phyloP scores from a whole-genome alignment of 2,113 vertebrate genomes.

The Petroica traversi region DNA sequence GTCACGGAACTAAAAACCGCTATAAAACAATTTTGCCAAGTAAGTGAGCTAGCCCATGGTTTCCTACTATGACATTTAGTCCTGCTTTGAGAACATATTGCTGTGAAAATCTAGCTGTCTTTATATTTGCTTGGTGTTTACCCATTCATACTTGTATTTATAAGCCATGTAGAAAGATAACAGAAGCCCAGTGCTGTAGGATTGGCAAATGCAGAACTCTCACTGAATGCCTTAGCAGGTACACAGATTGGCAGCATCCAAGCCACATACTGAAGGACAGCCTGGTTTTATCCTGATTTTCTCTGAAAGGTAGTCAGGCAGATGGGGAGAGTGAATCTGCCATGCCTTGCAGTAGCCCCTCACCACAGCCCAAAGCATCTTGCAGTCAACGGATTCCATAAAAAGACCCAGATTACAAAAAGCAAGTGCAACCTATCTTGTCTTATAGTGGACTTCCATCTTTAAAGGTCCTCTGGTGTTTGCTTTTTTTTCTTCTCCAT shows the following conservation, averaged over 20 bases:
- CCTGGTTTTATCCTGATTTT: background rate
- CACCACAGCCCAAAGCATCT: background rate
- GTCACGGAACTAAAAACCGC: conserved; percentile 94
- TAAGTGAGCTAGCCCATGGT: conserved; percentile 75
- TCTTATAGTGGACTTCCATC: background rate
- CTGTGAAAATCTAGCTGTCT: background rate
- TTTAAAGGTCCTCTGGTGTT: background rate
- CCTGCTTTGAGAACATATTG: background rate
- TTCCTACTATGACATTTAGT: background rate
- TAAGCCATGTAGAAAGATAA: background rate
- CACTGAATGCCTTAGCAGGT: background rate
- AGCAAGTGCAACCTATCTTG: background rate
- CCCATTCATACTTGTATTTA: background rate
- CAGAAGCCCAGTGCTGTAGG: background rate
- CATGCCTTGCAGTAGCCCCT: background rate
- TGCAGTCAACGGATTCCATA: background rate
- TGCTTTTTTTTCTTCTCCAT: background rate
- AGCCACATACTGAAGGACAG: background rate
- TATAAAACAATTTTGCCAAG: conserved; percentile 98
- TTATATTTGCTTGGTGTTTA: background rate
- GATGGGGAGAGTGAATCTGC: background rate
- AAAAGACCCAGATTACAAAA: background rate
- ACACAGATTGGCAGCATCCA: background rate
- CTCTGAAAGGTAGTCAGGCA: background rate
- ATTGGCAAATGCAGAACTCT: background rate